Conservation (phyloP, 2,888 invertebrate species). For the Rosalia funebris region DNA sequence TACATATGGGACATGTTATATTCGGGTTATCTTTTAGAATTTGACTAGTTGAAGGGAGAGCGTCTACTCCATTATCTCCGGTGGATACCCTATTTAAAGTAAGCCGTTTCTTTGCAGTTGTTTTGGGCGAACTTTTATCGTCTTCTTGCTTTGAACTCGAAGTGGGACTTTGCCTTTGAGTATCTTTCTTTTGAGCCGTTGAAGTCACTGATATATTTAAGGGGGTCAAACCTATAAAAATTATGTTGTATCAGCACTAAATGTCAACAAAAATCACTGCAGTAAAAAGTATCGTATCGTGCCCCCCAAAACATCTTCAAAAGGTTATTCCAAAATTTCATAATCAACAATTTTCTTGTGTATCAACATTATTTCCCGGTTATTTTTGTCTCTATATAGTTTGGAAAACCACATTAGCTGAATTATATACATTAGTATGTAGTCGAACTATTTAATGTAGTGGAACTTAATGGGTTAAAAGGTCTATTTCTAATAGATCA, state of each 20-base stretch:
- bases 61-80: background rate
- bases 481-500: no score
- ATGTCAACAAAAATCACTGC: no score
- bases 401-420: no score
- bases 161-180: background rate
- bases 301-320: no score
- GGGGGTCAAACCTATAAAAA: conserved; percentile 17
- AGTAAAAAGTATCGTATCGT: no score
- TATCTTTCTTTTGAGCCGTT: conserved; percentile 5
- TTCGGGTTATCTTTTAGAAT: conserved; percentile 5
- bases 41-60: conserved; percentile 17
- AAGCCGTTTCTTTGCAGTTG: background rate
- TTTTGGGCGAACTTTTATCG: background rate
- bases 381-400: no score
- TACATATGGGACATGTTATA: conserved; percentile 38
- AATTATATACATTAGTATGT: no score
- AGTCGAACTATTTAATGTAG: no score
- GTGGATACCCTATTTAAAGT: background rate
- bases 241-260: background rate
- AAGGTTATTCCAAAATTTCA: no score
- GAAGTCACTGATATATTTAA: conserved; percentile 8
- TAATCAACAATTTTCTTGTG: no score
- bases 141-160: conserved; percentile 2
- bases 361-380: no score
- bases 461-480: no score